phyloP scores from a whole-genome alignment of 1,140 invertebrate species.

The Drosophila athabasca region DNA sequence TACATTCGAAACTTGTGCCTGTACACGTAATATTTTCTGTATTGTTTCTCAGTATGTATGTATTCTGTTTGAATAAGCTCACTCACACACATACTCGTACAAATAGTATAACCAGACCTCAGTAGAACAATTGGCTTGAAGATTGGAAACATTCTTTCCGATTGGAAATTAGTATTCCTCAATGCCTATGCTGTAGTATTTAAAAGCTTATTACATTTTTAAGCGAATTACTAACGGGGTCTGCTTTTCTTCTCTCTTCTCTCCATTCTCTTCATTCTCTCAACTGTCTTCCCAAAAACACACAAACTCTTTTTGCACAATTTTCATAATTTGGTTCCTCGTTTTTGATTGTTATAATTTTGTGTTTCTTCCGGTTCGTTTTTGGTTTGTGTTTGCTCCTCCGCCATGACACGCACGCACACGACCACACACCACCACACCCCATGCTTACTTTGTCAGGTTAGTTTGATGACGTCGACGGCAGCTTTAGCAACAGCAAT shows the following conservation, averaged over 20 bases:
- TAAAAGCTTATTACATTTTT: not conserved
- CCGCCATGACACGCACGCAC: conserved; percentile 85
- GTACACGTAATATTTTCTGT: no score
- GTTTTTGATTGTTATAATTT: conserved; percentile 55
- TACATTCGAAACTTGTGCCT: no score
- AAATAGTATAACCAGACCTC: no score
- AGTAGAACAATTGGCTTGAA: no score
- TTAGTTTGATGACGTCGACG: conserved; percentile 94
- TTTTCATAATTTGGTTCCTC: conserved; percentile 1
- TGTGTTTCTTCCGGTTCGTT: conserved; percentile 32
- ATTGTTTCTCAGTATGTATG: no score
- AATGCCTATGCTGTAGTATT: no score
- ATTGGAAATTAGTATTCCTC: no score
- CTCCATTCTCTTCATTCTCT: not conserved
- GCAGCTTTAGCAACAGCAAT: conserved; percentile 56
- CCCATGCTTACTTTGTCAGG: conserved; percentile 90
- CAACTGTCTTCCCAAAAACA: not conserved
- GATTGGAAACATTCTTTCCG: no score
- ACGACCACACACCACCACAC: conserved; percentile 84
- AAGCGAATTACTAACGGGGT: conserved; percentile 29
- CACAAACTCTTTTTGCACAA: not conserved
- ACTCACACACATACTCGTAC: no score
- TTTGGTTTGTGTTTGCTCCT: conserved; percentile 76
- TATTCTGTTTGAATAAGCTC: no score
- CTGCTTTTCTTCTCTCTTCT: conserved; percentile 20